Percentiles rank a stretch among this genome's conserved stretches.
Conservation (phyloP, 2,113 vertebrate species). For the Candoia aspera region DNA sequence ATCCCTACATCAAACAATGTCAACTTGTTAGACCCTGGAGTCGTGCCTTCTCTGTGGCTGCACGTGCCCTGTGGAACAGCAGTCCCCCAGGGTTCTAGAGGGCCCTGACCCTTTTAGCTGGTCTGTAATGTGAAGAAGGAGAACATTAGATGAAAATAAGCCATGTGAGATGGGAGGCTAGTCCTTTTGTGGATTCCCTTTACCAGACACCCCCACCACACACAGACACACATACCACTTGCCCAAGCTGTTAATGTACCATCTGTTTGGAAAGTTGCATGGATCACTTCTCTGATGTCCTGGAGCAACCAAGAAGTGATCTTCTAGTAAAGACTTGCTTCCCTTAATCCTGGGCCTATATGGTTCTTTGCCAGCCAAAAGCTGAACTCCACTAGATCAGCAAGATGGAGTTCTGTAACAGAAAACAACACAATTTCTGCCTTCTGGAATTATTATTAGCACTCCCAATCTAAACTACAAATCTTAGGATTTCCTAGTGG, state of each 20-base stretch:
- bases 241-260: background rate
- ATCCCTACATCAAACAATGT: background rate
- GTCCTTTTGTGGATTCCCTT: background rate
- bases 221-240: background rate
- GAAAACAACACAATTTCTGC: background rate
- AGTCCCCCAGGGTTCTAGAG: too few species aligned
- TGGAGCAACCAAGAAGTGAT: background rate
- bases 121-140: background rate
- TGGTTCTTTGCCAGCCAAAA: background rate
- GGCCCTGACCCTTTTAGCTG: too few species aligned
- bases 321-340: background rate
- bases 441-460: background rate
- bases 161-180: background rate
- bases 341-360: background rate
- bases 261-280: background rate
- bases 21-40: background rate
- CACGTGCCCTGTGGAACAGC: too few species aligned
- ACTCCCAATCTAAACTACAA: background rate
- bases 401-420: background rate
- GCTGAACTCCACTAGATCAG: background rate
- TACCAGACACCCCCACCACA: background rate
- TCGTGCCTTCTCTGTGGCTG: background rate
- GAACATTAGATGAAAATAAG: background rate
- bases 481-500: background rate
- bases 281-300: background rate